Evolutionary conservation across 2,113 vertebrate species (phyloP), one percentile per base, ranked within the genome.

Genomic region (Lagopus leucura): DNA sequence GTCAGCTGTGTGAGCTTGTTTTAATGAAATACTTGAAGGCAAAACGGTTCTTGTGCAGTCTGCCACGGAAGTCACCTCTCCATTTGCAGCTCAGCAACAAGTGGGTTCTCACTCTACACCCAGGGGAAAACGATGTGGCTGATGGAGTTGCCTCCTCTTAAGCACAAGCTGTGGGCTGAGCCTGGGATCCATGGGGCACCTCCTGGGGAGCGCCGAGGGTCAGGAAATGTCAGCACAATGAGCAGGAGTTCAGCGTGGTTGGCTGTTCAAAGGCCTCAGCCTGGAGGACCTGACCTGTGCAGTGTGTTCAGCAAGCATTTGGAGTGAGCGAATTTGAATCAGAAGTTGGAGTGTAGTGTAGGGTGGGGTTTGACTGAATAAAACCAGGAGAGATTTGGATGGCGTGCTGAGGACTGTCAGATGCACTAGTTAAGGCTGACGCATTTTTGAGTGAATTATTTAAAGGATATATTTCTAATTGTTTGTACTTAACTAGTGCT

Each of bases 301-400:
- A 24, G 19, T 18, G 42, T 8, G 8, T 75, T 45, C 60, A n/a
- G 30, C 36, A 30, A 19, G 6, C 55, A 16, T 54, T 28, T 25
- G 8, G 13, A 0, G 0, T 85, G 64, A 61, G 40, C 1, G 24
- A 2, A 11, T 60, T 32, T 66, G 87, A 73, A 71, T 1, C 3
- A 42, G 60, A 47, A 66, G 38, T 8, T 34, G 52, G 38, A 86
- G 36, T 2, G 13, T 22, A 11, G 54, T 3, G 45, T 21, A 43
- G 73, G 0, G 8, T 5, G 10, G 54, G 61, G 43, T 11, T 48
- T 40, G 66, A 20, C 13, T 2, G 76, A 75, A 16, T n/a, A 11
- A 57, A 57, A 45, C 2, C 2, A 45, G 28, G 11, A 17, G 34
- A 43, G 0, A 0, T 18, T 64, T 30, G 38, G 38, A 34, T n/a